phyloP scores from a whole-genome alignment of 2,888 invertebrate species.

The Ectropis crepuscularia region DNA sequence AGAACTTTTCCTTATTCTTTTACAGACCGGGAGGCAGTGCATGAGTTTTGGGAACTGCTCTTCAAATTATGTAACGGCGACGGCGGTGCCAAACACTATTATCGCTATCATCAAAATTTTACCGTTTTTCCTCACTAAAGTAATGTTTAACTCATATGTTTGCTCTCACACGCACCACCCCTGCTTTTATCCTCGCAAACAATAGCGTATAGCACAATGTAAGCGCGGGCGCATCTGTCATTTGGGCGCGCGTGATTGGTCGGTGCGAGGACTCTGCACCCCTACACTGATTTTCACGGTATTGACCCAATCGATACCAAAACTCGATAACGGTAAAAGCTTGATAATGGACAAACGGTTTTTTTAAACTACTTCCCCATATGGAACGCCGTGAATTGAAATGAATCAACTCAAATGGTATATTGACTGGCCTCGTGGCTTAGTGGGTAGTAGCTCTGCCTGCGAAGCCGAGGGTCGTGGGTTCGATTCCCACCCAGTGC shows the following conservation, averaged over 20 bases:
- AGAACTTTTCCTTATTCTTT: no score
- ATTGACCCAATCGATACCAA: constrained; percentile 73
- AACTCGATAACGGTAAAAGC: constrained; percentile 67
- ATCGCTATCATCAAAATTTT: constrained; percentile 44
- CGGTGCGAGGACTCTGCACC: constrained; percentile 63
- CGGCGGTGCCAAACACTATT: no score
- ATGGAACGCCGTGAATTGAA: background rate
- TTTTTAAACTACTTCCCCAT: constrained; percentile 41
- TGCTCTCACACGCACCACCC: constrained; percentile 73
- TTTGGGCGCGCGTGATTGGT: constrained; percentile 60
- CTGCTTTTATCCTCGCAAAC: constrained; percentile 60
- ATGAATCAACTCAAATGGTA: background rate
- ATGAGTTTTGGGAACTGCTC: no score
- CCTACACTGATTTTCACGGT: constrained; percentile 75
- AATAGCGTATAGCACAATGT: constrained; percentile 70
- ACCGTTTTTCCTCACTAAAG: constrained; percentile 56
- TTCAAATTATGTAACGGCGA: no score
- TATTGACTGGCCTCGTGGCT: no score
- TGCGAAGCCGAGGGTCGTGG: no score
- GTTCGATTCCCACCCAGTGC: no score
- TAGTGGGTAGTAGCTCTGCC: no score
- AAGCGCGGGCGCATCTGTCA: constrained; percentile 76
- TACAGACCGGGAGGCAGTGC: no score
- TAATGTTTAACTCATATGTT: constrained; percentile 67
- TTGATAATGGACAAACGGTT: constrained; percentile 41